Evolutionary conservation across 2,113 vertebrate species (phyloP), one percentile per base, ranked within the genome.

Genomic region (Dromaius novaehollandiae): DNA sequence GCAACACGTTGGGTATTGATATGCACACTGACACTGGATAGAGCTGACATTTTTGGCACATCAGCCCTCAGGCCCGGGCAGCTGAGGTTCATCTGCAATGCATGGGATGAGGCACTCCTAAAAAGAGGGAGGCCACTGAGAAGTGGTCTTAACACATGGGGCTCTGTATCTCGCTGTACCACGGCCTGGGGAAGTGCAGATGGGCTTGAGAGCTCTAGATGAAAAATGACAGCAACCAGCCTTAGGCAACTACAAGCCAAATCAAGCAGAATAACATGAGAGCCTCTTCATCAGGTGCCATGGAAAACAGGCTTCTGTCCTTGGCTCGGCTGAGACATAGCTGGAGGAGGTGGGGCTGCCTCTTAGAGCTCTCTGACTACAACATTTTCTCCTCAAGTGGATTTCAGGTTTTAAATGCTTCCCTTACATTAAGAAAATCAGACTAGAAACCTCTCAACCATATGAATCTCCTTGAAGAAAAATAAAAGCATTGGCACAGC

Each of bases 241-340:
- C 92, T 88, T 51, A 78, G 96, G 93, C 85, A 42, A 88, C 71
- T 14, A 53, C 34, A 55, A 76, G 60, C 71, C 85, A 94, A 93
- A 90, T 91, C 82, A 96, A 90, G 96, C 79, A 88, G 92, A 95
- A 94, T 42, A 76, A 83, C 88, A 91, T 2, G 24, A 92, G 93
- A 94, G 69, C 71, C 71, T 96, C 90, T 94, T 96, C 95, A 88
- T 93, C 96, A 96, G 96, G 96, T 97, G 96, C 95, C 93, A 66
- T 36, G 85, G 95, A 91, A 96, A 96, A 88, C 90, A 66, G 71
- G 89, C 91, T 95, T 61, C 94, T 96, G 93, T 93, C 95, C 92
- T 91, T 93, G 95, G 91, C 96, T 83, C 13, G 0, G 91, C 89
- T 81, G 66, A 94, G 90, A 70, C 95, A 74, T 90, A 86, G 88